Evolutionary conservation across 92 coral and sea anemone genomes (phyloP).

Genomic region (Epizoanthus ramosus): DNA sequence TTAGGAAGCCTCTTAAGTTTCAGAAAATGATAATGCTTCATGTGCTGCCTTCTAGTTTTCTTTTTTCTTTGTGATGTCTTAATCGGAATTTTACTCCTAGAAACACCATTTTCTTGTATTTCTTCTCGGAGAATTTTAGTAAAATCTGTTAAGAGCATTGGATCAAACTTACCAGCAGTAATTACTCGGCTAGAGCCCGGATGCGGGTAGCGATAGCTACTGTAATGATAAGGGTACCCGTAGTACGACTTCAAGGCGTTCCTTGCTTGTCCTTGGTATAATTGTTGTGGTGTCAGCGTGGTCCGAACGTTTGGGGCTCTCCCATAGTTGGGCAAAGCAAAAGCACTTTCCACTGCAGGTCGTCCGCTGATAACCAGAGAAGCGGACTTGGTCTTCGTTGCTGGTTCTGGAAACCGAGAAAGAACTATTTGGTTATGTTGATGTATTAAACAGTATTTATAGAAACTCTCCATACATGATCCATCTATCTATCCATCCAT

Average conservation of each 20-base stretch:
- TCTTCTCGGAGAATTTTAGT: constrained; percentile 22
- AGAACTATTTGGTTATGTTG: too few species aligned
- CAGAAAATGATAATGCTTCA: neutral
- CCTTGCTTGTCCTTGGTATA: neutral
- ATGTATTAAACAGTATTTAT: too few species aligned
- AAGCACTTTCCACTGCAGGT: neutral
- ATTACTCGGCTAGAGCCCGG: constrained; percentile 31
- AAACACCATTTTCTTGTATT: neutral
- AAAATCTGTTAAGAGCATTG: constrained; percentile 26
- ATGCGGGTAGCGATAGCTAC: constrained; percentile 2
- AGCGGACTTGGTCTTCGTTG: neutral
- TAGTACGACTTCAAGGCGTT: neutral
- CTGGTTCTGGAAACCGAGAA: constrained; percentile 1
- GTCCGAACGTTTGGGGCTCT: neutral
- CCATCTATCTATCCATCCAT: too few species aligned
- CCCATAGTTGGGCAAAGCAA: neutral
- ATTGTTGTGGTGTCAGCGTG: neutral
- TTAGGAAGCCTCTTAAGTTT: neutral
- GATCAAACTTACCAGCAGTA: constrained; percentile 46
- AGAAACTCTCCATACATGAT: too few species aligned
- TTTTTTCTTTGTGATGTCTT: neutral
- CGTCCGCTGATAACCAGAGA: neutral
- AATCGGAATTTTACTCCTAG: neutral
- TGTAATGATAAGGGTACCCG: neutral
- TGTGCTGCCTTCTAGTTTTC: neutral